These are phyloP conservation scores for Steinernema hermaphroditum DNA, from an alignment of 2,888 invertebrate species.

Conservation along the genomic window DNA sequence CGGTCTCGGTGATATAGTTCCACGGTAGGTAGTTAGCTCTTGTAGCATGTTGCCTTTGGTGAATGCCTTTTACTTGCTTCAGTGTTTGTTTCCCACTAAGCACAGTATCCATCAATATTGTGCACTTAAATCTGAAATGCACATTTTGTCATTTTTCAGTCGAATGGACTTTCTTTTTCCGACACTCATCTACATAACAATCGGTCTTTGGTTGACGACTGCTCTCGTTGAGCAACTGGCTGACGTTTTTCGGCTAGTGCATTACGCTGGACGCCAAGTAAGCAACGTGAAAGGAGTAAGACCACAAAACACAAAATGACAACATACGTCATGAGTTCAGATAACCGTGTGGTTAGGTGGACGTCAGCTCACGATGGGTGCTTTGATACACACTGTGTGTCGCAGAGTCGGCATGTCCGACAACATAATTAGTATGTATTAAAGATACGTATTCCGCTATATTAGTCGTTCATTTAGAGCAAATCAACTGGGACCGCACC, in stretches of 20 bases:
- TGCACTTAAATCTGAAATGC: neutral
- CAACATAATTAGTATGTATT: constrained; percentile 51
- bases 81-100: neutral
- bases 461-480: constrained; percentile 41
- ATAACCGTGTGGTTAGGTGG: constrained; percentile 63
- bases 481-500: constrained; percentile 63
- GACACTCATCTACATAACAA: constrained; percentile 61
- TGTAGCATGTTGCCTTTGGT: no score
- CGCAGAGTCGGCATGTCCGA: constrained; percentile 62
- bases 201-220: constrained; percentile 63
- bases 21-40: constrained; percentile 41
- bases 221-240: constrained; percentile 63
- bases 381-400: constrained; percentile 63
- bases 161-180: constrained; percentile 63
- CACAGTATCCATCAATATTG: neutral
- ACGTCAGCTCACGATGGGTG: constrained; percentile 57
- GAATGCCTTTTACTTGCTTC: no score
- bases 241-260: constrained; percentile 62
- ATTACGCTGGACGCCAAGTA: constrained; percentile 62
- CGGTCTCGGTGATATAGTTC: constrained; percentile 63
- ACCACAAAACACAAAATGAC: neutral
- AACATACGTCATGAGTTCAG: constrained; percentile 42
- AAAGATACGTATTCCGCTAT: neutral
- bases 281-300: constrained; percentile 62
- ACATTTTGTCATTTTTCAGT: constrained; percentile 36